Conservation (phyloP, 2,888 invertebrate species). For the Thumatha senex region DNA sequence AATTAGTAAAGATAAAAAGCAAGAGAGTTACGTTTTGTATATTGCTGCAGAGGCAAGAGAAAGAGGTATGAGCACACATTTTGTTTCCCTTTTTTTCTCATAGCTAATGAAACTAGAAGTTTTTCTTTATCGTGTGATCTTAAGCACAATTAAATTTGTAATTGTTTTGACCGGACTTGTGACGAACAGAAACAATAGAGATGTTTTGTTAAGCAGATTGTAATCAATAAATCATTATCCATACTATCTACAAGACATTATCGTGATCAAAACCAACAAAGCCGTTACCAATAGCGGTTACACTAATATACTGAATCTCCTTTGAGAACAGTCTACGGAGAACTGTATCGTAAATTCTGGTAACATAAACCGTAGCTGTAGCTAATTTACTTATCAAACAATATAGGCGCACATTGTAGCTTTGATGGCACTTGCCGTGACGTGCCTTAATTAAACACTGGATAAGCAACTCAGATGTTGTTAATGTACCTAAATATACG, state of each 20-base stretch:
- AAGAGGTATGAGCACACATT: no score
- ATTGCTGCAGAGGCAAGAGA: no score
- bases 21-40: no score
- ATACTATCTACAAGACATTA: not conserved
- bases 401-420: constrained; percentile 17
- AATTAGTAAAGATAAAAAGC: no score
- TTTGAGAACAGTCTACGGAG: not conserved
- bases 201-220: no score
- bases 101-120: no score
- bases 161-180: no score
- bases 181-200: no score
- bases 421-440: constrained; percentile 28
- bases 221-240: not conserved
- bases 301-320: constrained; percentile 1
- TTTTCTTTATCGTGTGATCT: no score
- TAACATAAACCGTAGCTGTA: constrained; percentile 8
- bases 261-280: not conserved
- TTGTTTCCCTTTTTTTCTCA: no score
- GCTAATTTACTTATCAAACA: constrained; percentile 32
- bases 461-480: constrained; percentile 14
- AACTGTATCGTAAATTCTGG: not conserved
- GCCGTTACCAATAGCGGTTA: not conserved
- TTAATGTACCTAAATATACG: not conserved
- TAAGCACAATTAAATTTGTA: no score
- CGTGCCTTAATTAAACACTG: constrained; percentile 27